phyloP scores from a whole-genome alignment of 2,113 vertebrate genomes.

The Stegostoma tigrinum region DNA sequence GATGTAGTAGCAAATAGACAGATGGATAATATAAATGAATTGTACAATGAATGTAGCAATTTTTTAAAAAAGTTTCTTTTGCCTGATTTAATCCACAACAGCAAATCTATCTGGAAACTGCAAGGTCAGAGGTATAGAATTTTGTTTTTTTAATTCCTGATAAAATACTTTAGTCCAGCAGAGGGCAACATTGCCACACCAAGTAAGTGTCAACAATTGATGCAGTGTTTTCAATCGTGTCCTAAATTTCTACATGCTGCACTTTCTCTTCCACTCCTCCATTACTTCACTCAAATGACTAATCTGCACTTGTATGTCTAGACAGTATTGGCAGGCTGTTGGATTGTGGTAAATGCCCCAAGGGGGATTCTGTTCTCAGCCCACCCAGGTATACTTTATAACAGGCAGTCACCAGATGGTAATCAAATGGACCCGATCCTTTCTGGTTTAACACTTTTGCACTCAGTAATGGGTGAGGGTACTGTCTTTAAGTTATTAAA shows the following conservation, averaged over 20 bases:
- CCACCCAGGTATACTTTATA: background rate
- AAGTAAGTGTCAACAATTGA: background rate
- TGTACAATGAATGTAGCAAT: background rate
- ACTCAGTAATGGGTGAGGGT: background rate
- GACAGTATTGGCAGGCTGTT: background rate
- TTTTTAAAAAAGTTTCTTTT: background rate
- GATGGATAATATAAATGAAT: no score
- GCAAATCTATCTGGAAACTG: background rate
- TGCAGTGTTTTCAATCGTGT: background rate
- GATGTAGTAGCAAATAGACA: no score
- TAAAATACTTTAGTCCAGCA: background rate
- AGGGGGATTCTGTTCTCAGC: background rate
- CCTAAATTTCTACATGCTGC: background rate
- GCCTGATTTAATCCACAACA: background rate
- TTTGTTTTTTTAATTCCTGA: background rate
- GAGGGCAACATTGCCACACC: constrained; percentile 22
- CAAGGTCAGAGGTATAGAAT: no score
- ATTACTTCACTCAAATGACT: background rate
- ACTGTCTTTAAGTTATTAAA: background rate
- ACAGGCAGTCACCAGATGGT: background rate
- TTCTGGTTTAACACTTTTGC: background rate
- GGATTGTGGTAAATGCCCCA: background rate
- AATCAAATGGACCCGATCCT: background rate
- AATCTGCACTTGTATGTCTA: background rate
- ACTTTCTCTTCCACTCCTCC: background rate